Evolutionary conservation across 2,797 vertebrate genomes (phyloP), one percentile per base, ranked within the genome.

Genomic region (Bufotes viridis): DNA sequence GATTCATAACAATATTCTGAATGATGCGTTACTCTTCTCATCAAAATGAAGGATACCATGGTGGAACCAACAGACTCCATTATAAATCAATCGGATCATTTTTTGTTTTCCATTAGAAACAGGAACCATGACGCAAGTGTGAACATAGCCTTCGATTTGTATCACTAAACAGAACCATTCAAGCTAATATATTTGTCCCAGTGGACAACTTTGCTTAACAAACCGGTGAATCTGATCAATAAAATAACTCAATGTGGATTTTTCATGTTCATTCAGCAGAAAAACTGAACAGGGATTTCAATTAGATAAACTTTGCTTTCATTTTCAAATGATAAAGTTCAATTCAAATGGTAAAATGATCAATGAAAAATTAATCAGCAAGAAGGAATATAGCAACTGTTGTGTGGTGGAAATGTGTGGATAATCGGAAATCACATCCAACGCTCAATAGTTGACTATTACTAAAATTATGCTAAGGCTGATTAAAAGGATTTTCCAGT

Each of bases 311-410:
- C 2, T 75, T 51, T 34, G 18, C 70, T 17, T 51, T 75, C 42
- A 75, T 49, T 49, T 75, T 49, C 51, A 76, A 20, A n/a, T 53
- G 74, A 51, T 76, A 76, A 53, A 76, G 42, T 76, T 51, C 74
- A 76, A 76, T 20, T 76, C 53, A 34, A 34, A 76, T 76, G 49
- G 74, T 76, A 76, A 76, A 76, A 76, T 51, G 49, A 76, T 76
- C 74, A 76, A 76, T 53, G 49, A 76, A 76, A 76, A 76, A 76
- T 76, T 53, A 76, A 76, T 76, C 74, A 53, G 42, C 20, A 14
- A 53, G 42, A 76, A 22, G 49, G 49, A 76, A 53, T 20, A 51
- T 51, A 76, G 49, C 42, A 53, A n/a, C 20, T n/a, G 74, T 2
- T 22, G 74, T n/a, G 12, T 51, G 53, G 8, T 51, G 42, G 74